Conservation (phyloP, 2,888 invertebrate species). For the Acanthosepion pharaonis region DNA sequence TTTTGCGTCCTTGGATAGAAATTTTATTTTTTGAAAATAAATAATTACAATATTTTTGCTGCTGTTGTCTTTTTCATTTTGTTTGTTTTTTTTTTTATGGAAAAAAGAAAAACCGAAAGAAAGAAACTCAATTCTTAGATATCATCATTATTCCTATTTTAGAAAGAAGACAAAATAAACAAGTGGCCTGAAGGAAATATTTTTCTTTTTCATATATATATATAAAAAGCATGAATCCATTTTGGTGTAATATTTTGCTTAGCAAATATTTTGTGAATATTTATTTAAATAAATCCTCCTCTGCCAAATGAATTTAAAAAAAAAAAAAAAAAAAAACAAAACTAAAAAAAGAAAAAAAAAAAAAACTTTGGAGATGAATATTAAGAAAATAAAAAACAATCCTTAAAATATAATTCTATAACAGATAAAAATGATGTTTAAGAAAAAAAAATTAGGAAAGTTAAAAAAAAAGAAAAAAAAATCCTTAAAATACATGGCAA, state of each 20-base stretch:
- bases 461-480: neutral
- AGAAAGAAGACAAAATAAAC: neutral
- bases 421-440: neutral
- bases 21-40: slow-evolving; percentile 11
- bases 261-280: neutral
- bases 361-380: neutral
- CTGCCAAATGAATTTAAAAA: neutral
- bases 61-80: neutral
- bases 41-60: neutral
- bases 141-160: neutral
- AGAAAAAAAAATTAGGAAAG: too few species aligned
- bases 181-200: neutral
- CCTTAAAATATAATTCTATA: too few species aligned
- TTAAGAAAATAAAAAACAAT: neutral
- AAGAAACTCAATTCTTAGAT: neutral
- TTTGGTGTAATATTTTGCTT: neutral
- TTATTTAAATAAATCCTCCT: neutral
- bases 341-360: too few species aligned
- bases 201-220: neutral
- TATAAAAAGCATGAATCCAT: neutral
- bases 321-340: neutral
- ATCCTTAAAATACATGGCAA: neutral
- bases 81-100: too few species aligned
- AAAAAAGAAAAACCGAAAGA: neutral
- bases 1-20: neutral